These are phyloP conservation scores for Kradibia gibbosae DNA, from an alignment of 1,140 invertebrate species.

Conservation along the genomic window DNA sequence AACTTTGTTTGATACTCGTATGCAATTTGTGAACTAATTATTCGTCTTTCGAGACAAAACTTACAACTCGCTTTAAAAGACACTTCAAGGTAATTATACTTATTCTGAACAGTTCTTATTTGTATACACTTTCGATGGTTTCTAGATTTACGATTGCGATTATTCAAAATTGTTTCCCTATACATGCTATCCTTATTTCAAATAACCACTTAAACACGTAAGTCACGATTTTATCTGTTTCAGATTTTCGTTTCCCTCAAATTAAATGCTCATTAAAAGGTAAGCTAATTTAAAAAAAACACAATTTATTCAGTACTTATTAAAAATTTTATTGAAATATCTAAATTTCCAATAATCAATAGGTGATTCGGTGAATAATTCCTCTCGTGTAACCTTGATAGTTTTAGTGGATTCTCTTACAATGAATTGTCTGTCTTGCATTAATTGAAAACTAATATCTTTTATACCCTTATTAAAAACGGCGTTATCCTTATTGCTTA, in stretches of 20 bases:
- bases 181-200: not conserved
- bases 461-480: not conserved
- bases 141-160: not conserved
- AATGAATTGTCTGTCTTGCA: not conserved
- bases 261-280: too few relatives aligned
- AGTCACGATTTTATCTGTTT: not conserved
- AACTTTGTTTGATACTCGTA: conserved; percentile 18
- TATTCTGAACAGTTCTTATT: not conserved
- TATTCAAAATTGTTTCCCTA: not conserved
- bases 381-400: not conserved
- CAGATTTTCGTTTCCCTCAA: too few relatives aligned
- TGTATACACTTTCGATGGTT: not conserved
- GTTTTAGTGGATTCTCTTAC: not conserved
- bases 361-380: not conserved
- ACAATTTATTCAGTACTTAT: too few relatives aligned
- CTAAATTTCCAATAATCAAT: conserved; percentile 20
- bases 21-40: conserved; percentile 16
- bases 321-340: too few relatives aligned
- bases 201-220: not conserved
- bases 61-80: not conserved
- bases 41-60: conserved; percentile 4
- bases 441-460: not conserved
- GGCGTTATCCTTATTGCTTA: not conserved
- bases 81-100: not conserved
- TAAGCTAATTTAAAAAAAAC: too few relatives aligned